Percentiles rank a stretch among this genome's conserved stretches.
Evolutionary conservation across 1,140 invertebrate species (phyloP).

Genomic region (Telenomus remus): DNA sequence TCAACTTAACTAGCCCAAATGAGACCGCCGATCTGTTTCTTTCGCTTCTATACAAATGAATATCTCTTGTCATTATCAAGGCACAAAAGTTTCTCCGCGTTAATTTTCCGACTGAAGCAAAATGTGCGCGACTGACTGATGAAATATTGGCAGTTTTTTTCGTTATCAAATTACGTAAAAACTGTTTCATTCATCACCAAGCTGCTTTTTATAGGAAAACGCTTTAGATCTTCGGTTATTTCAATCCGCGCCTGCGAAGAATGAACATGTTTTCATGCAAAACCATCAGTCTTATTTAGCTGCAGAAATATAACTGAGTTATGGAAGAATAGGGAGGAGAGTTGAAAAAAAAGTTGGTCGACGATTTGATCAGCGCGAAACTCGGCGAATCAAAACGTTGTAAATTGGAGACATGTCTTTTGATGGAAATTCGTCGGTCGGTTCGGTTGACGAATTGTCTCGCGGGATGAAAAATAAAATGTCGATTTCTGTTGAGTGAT

Average conservation of each 20-base stretch:
- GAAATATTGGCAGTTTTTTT: too few relatives aligned
- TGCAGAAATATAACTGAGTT: too few relatives aligned
- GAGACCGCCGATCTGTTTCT: too few relatives aligned
- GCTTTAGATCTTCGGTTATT: conserved; percentile 5
- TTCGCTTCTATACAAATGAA: too few relatives aligned
- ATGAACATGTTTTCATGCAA: too few relatives aligned
- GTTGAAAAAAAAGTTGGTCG: neutral
- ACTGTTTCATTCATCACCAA: conserved; percentile 21
- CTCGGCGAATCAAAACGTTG: too few relatives aligned
- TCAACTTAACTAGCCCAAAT: conserved; percentile 16
- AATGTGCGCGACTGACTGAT: too few relatives aligned
- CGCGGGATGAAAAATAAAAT: conserved; percentile 28
- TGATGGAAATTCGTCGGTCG: conserved; percentile 11
- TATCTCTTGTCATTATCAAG: too few relatives aligned
- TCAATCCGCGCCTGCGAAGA: neutral
- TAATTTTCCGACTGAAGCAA: too few relatives aligned
- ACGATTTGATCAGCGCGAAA: too few relatives aligned
- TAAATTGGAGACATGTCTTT: neutral
- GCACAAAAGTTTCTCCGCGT: too few relatives aligned
- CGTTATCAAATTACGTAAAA: conserved; percentile 12
- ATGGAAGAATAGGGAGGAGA: conserved; percentile 4
- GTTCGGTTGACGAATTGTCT: conserved; percentile 30
- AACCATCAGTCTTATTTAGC: too few relatives aligned
- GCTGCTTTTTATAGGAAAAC: conserved; percentile 2
- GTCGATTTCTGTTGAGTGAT: conserved; percentile 39